Base-by-base conservation (phyloP, 2,888 invertebrate species). In the Mythimna pallens region DNA sequence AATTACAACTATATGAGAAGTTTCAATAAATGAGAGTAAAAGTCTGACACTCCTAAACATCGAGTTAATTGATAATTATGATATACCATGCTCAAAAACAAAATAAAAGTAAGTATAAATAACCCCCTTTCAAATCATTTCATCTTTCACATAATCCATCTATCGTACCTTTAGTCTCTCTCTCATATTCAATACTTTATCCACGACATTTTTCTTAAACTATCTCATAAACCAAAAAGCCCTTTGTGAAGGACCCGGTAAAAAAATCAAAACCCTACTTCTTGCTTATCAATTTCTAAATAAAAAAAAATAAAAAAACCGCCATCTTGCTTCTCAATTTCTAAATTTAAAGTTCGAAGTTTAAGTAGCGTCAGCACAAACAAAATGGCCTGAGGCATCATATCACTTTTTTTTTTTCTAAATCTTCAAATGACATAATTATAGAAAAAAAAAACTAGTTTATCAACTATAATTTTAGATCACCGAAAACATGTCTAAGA, bases 341-440 rank as follows among this genome's bases (percentile, higher is more conserved):
- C 62, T 36, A 75, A 67, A 36, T 54, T 62, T 52, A 78, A 78
- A 71, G 76, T 84, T 64, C 84, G 36, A 43, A 82, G 84, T 79
- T 81, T 86, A 69, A 50, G 84, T 71, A 68, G 86, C 76, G 17
- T 12, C 59, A 36, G n/a, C 62, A 62, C 14, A 63, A 58, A 63
- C 62, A 64, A 47, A 22, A 61, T 62, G 9, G 30, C 73, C n/a
- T n/a, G 74, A 80, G 73, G 78, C 74, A 70, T 58, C 82, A 85
- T 83, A 87, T 91, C 86, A 89, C 89, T 89, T 91, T 91, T 72
- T 25, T n/a, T 25, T 84, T 82, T 72, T 75, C 84, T 82, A 69
- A 70, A 81, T 63, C 64, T 63, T 63, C 55, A 71, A 88, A 92
- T 93, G 90, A 92, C 91, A 91, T 93, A 93, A 94, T 93, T 93